Evolutionary conservation across 2,797 vertebrate species (phyloP).

Genomic region (Melanotaenia trifasciata): DNA sequence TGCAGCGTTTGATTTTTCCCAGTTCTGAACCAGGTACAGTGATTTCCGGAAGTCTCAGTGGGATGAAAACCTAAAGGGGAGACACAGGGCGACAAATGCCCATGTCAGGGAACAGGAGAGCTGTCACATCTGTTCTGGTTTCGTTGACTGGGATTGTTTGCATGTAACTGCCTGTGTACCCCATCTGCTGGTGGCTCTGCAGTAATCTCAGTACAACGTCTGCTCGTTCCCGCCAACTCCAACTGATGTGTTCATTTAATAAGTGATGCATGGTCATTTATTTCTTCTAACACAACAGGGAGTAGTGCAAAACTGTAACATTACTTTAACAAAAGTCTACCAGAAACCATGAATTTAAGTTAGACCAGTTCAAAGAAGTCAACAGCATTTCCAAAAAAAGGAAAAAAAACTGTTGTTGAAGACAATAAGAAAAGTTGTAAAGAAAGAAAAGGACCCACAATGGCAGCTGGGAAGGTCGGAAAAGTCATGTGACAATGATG

Average conservation of each 20-base stretch:
- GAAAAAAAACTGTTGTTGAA: no score
- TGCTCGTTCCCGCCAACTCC: slow-evolving; percentile 16
- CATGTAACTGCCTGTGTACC: slow-evolving; percentile 16
- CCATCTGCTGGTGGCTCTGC: slow-evolving; percentile 57
- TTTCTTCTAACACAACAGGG: not conserved
- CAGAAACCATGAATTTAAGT: no score
- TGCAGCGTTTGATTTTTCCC: slow-evolving; percentile 64
- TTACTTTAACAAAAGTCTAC: no score
- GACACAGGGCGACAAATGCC: slow-evolving; percentile 51
- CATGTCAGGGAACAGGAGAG: slow-evolving; percentile 61
- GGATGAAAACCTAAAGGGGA: slow-evolving; percentile 55
- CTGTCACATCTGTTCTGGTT: slow-evolving; percentile 62
- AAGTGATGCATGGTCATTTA: slow-evolving; percentile 3
- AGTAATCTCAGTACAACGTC: slow-evolving; percentile 1
- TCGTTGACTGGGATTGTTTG: slow-evolving; percentile 34
- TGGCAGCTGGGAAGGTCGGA: not conserved
- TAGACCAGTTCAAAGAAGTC: no score
- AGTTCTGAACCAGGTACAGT: slow-evolving; percentile 56
- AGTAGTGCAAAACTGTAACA: no score
- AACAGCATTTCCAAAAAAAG: no score
- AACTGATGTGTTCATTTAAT: slow-evolving; percentile 3
- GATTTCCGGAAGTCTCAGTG: slow-evolving; percentile 61
- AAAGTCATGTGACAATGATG: not conserved
- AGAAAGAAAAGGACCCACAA: not conserved
- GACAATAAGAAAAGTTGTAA: no score